These are phyloP conservation scores for Microctenopoma stevenorrisi DNA, from an alignment of 2,797 vertebrate genomes.

Conservation along the genomic window DNA sequence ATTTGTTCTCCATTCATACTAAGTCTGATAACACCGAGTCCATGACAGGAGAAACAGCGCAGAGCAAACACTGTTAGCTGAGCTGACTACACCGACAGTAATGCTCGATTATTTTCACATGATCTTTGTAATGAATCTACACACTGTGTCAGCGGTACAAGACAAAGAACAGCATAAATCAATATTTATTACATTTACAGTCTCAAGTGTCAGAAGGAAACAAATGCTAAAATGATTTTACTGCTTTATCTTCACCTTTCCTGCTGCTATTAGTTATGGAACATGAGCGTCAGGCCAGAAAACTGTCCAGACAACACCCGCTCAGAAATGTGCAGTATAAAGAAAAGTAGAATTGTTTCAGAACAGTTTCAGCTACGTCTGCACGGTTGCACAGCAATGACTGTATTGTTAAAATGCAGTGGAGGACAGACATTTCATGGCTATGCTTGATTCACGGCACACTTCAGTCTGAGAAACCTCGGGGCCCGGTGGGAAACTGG, in stretches of 20 bases:
- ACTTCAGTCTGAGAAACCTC: slow-evolving; percentile 32
- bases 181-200: neutral
- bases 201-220: neutral
- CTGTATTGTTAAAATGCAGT: slow-evolving; percentile 8
- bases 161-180: slow-evolving; percentile 12
- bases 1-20: slow-evolving; percentile 61
- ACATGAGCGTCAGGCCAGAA: neutral
- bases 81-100: slow-evolving; percentile 23
- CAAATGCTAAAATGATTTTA: slow-evolving; percentile 1
- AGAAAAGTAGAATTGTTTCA: neutral
- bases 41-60: slow-evolving; percentile 29
- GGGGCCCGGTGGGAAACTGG: slow-evolving; percentile 34
- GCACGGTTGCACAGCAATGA: neutral
- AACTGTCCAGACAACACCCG: neutral
- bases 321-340: neutral
- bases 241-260: neutral
- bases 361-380: neutral
- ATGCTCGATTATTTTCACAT: slow-evolving; percentile 19
- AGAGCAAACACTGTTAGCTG: slow-evolving; percentile 29
- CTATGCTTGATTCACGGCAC: slow-evolving; percentile 21
- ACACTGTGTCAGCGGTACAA: neutral
- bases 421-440: slow-evolving; percentile 33
- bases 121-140: slow-evolving; percentile 32
- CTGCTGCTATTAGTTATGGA: neutral
- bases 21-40: slow-evolving; percentile 51